Evolutionary conservation across 2,797 vertebrate genomes (phyloP).

Genomic region (Acanthiza pusilla): DNA sequence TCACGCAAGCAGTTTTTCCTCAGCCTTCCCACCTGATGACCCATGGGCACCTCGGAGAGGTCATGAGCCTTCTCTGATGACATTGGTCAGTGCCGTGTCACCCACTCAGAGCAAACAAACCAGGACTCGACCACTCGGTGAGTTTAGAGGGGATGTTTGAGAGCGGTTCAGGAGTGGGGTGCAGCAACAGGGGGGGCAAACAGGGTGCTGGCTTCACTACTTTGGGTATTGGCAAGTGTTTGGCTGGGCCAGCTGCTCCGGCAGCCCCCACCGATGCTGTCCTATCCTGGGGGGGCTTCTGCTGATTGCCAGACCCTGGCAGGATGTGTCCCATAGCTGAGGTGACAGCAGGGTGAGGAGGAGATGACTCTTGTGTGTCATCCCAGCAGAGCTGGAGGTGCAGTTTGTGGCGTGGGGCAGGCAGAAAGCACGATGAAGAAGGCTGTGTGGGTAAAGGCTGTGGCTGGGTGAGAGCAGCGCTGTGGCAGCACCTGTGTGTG

Average conservation of each 20-base stretch:
- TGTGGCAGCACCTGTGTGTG: neutral
- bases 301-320: neutral
- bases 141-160: neutral
- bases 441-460: neutral
- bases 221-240: neutral
- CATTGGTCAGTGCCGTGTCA: neutral
- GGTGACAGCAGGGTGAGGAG: neutral
- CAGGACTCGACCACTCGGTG: fast-evolving
- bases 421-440: fast-evolving
- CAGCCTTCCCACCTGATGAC: neutral
- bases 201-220: neutral
- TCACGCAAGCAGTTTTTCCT: neutral
- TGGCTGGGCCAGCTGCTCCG: fast-evolving
- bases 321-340: neutral
- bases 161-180: fast-evolving
- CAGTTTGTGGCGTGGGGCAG: too few relatives aligned
- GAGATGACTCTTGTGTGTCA: neutral
- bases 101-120: fast-evolving
- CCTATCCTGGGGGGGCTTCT: fast-evolving
- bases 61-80: neutral
- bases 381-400: fast-evolving
- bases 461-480: fast-evolving
- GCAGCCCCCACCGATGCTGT: fast-evolving
- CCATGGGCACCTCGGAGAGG: neutral
- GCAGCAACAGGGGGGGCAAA: neutral